Conservation (phyloP, 2,888 invertebrate species). For the Drosophila meridionalis region DNA sequence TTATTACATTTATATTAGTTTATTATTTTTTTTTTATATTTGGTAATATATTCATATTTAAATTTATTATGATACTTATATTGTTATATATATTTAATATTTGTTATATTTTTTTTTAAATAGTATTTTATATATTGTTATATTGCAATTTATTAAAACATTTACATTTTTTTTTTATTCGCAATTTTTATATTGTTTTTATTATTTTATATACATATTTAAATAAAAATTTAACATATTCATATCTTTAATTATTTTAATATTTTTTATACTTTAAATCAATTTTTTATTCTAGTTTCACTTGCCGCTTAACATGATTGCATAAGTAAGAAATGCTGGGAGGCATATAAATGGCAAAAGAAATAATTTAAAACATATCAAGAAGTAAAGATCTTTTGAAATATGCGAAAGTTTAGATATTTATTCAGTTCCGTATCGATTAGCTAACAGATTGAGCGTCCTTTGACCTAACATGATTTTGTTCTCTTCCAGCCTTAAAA, state of each 20-base stretch:
- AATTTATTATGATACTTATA: background rate
- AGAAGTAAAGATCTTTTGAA: background rate
- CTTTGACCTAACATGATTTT: conserved; percentile 8
- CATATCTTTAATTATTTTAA: background rate
- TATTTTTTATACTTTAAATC: background rate
- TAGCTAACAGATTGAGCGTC: conserved; percentile 3
- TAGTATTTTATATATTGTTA: too few species aligned
- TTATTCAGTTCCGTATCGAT: conserved; percentile 1
- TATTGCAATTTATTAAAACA: too few species aligned
- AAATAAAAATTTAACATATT: background rate
- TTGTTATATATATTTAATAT: background rate
- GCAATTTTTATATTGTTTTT: too few species aligned
- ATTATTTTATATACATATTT: too few species aligned
- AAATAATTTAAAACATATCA: conserved; percentile 25
- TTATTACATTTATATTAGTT: too few species aligned
- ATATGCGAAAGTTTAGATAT: conserved; percentile 4
- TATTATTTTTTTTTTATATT: too few species aligned
- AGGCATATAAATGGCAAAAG: conserved; percentile 52
- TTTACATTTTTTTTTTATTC: too few species aligned
- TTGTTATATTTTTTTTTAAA: too few species aligned
- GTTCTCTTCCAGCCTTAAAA: conserved; percentile 54
- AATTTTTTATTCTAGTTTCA: background rate
- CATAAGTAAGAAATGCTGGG: conserved; percentile 1
- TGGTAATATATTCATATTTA: too few species aligned
- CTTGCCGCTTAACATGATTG: conserved; percentile 60